Evolutionary conservation across 2,113 vertebrate genomes (phyloP).

Genomic region (Anser brachyrhynchus): DNA sequence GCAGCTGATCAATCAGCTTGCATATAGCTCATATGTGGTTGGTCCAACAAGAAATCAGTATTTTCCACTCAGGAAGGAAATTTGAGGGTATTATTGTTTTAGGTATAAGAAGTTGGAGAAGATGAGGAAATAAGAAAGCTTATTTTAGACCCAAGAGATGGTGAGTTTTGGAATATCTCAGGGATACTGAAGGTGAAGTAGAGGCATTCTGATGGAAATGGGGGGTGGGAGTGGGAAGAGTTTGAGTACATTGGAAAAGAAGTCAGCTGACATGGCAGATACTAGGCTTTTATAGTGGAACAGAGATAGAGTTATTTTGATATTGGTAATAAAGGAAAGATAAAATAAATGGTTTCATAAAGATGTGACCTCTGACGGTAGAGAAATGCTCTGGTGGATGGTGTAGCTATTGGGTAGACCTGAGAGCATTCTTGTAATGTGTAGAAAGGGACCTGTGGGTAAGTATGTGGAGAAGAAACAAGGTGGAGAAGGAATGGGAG

Average conservation of each 20-base stretch:
- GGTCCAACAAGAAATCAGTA: neutral
- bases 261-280: neutral
- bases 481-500: neutral
- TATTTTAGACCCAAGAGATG: too few species aligned
- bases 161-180: neutral
- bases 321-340: neutral
- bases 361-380: rapidly evolving
- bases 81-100: neutral
- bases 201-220: neutral
- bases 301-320: neutral
- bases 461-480: neutral
- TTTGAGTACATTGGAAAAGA: neutral
- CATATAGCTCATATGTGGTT: neutral
- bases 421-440: neutral
- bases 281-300: neutral
- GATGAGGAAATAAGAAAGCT: neutral
- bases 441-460: neutral
- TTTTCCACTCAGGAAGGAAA: neutral
- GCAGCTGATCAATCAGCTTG: neutral
- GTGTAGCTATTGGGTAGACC: neutral
- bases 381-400: neutral
- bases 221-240: neutral
- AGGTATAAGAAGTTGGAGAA: neutral
- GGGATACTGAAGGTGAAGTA: neutral
- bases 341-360: neutral